Evolutionary conservation across 2,797 vertebrate species (phyloP), one percentile per base, ranked within the genome.

Genomic region (Zalophus californianus): DNA sequence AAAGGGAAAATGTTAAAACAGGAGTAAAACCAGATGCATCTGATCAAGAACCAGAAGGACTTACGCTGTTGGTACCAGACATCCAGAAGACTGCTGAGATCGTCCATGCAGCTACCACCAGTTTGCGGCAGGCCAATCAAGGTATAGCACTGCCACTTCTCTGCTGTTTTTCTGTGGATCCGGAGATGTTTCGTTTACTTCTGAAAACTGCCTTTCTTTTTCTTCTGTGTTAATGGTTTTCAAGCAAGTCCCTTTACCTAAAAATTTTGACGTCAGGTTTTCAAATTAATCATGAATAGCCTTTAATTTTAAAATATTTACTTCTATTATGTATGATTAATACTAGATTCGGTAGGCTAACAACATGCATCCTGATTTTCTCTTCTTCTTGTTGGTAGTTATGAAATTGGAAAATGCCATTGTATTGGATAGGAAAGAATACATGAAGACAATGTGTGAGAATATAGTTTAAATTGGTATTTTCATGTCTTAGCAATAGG

Each of bases 31-130:
- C 99, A 0, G 99, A 99, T 38, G 70, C 98, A 83, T 99, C 99
- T 0, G 99, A 99, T 96, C 99, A 99, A 21, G 99, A 99, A 94
- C 99, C 99, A 0, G 99, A 99, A 98, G 99, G 99, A 32, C 98
- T 99, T 96, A 99, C 99, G 0, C 99, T 99, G 64, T 98, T 99
- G 96, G 99, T 99, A n/a, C 99, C 99, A 2, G 99, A 99, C 98
- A 99, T 99, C 97, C 99, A 99, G 91, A 99, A 99, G 98, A 99
- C 99, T 0, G 99, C 99, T 0, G 99, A 99, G 98, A 99, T 99
- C 0, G 99, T 99, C 91, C 99, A 99, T 56, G 98, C 99, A 3
- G 99, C 99, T 44, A 99, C 99, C 12, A 99, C 99, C 96, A 99
- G 99, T 97, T 98, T 99, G 70, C 98, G 99, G 50, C 99, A 99